Evolutionary conservation across 2,113 vertebrate species (phyloP), one percentile per base, ranked within the genome.

Genomic region (Centropus unirufus): DNA sequence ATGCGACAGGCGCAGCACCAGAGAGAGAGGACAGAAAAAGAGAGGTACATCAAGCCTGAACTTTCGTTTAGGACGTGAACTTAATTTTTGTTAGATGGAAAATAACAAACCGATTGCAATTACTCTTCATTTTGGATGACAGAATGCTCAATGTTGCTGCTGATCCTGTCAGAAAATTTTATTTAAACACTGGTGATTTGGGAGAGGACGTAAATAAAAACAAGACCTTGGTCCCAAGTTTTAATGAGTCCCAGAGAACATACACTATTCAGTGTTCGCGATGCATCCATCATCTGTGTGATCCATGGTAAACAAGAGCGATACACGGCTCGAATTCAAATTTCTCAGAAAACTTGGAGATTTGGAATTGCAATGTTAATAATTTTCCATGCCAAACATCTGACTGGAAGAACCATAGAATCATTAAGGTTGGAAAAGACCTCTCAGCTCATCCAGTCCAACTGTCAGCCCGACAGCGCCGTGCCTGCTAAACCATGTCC

Each of bases 221-320:
- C 67, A 80, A 24, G 81, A 73, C n/a, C 34, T 58, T 4, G 39
- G 84, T 63, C 77, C 73, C 51, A 63, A 22, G 81, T 68, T 91
- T 79, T 80, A 83, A 83, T 24, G 81, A 94, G 68, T 80, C 77
- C 62, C 94, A 58, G 62, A 58, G 88, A 83, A 80, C 52, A 52
- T 11, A 57, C 20, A 15, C 63, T 40, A 4, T 9, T 47, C 27
- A 2, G 12, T 21, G 52, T 32, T 68, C 46, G 62, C 54, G 51
- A 55, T 58, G 76, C 76, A 72, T 72, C 59, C 55, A 40, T 61
- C 85, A 67, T 22, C 40, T 34, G 19, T 8, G 23, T 12, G 61
- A 57, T 74, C 76, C 72, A 5, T 4, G 1, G 30, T 23, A 75
- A 83, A 58, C 5, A 29, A 7, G 26, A n/a, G 61, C 29, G 54